Conservation (phyloP, 2,113 vertebrate species). For the Caloenas nicobarica region DNA sequence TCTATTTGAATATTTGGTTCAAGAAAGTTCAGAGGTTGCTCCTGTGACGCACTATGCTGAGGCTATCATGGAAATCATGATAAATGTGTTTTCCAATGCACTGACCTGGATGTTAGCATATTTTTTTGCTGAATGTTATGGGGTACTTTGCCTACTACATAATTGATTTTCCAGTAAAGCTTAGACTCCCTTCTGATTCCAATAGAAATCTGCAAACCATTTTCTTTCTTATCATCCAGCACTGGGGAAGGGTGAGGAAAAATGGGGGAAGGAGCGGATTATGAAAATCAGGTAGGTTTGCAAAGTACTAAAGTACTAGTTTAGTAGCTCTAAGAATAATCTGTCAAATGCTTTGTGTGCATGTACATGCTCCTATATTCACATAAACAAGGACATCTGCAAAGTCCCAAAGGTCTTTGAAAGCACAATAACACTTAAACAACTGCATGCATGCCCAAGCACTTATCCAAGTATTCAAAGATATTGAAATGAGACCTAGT, state of each 20-base stretch:
- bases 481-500: neutral
- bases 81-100: constrained; percentile 68
- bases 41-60: neutral
- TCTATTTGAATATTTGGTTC: constrained; percentile 19
- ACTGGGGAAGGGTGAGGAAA: neutral
- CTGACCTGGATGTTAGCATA: constrained; percentile 59
- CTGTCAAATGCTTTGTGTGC: neutral
- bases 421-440: neutral
- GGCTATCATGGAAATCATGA: constrained; percentile 49
- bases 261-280: neutral
- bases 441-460: neutral
- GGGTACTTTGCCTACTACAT: constrained; percentile 18
- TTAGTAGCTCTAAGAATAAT: neutral
- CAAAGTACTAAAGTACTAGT: neutral
- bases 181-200: constrained; percentile 41
- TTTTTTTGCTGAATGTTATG: constrained; percentile 67
- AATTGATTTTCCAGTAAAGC: constrained; percentile 73
- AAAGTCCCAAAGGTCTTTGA: neutral
- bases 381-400: neutral
- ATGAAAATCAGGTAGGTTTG: constrained; percentile 43
- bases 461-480: neutral
- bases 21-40: constrained; percentile 57
- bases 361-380: neutral
- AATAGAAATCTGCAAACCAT: constrained; percentile 24
- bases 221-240: neutral